Percentiles rank a stretch among this genome's conserved stretches.
phyloP scores from a whole-genome alignment of 2,797 vertebrate genomes.

The Morus bassanus region DNA sequence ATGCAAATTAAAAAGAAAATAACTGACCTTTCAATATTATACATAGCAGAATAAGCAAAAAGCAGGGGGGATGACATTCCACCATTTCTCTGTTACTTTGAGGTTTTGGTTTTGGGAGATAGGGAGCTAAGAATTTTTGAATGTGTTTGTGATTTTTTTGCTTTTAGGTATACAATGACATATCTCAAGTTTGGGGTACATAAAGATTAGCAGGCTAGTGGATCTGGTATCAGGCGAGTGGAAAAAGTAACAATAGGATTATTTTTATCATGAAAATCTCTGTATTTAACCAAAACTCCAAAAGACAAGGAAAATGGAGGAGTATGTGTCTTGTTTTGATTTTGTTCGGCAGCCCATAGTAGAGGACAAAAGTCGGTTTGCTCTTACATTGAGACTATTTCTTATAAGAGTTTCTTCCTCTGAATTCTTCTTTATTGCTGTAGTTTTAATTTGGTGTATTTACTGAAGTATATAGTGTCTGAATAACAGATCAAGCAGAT shows the following conservation, averaged over 20 bases:
- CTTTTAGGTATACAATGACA: background rate
- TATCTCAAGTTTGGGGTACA: background rate
- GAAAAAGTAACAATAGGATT: background rate
- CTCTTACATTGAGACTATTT: background rate
- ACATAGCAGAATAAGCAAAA: background rate
- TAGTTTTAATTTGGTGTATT: background rate
- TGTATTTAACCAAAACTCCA: background rate
- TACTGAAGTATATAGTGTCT: background rate
- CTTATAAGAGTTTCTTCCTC: background rate
- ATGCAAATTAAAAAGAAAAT: slow-evolving; percentile 9
- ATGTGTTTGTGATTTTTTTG: background rate
- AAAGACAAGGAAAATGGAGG: background rate
- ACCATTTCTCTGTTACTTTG: background rate
- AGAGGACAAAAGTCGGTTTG: background rate
- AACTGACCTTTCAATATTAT: background rate
- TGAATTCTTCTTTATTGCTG: background rate
- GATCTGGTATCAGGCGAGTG: background rate
- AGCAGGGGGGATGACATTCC: background rate
- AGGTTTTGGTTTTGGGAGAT: background rate
- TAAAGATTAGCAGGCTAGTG: background rate
- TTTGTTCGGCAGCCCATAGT: background rate
- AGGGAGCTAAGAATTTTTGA: background rate
- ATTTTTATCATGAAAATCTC: background rate
- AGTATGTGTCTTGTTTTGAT: background rate
- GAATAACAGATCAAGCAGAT: background rate